Conservation (phyloP, 2,797 vertebrate genomes). For the Dryobates pubescens region DNA sequence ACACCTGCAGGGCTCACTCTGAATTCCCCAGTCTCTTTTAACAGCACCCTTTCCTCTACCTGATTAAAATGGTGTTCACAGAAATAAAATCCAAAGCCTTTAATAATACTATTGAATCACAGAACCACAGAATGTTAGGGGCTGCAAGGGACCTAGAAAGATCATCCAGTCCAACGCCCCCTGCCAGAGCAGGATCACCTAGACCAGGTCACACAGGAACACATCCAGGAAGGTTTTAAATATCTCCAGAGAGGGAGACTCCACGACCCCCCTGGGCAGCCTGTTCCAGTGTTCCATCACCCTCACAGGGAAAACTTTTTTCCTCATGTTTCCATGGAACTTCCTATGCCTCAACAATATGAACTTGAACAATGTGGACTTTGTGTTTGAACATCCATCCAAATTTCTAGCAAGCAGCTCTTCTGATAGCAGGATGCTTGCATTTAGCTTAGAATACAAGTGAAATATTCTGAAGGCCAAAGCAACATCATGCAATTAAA, state of each 20-base stretch:
- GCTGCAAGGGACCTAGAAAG: too few relatives aligned
- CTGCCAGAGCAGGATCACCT: too few relatives aligned
- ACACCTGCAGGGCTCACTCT: not conserved
- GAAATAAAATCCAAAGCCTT: not conserved
- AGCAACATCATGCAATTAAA: not conserved
- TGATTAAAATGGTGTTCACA: not conserved
- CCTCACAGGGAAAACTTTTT: too few relatives aligned
- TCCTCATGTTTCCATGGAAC: too few relatives aligned
- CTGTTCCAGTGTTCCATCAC: too few relatives aligned
- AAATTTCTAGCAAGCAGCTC: not conserved
- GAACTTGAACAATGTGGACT: not conserved
- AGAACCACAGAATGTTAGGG: not conserved
- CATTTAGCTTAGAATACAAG: not conserved
- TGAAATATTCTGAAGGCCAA: not conserved
- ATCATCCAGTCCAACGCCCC: too few relatives aligned
- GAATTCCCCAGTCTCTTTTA: not conserved
- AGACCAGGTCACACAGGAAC: too few relatives aligned
- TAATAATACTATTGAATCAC: not conserved
- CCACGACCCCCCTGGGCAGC: too few relatives aligned
- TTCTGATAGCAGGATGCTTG: not conserved
- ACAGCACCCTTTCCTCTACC: not conserved
- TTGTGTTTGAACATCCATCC: not conserved
- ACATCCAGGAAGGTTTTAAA: too few relatives aligned
- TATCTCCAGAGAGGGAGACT: too few relatives aligned
- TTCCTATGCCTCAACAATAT: too few relatives aligned